Base-by-base conservation (phyloP, 2,888 invertebrate species). In the Erynnis tages region DNA sequence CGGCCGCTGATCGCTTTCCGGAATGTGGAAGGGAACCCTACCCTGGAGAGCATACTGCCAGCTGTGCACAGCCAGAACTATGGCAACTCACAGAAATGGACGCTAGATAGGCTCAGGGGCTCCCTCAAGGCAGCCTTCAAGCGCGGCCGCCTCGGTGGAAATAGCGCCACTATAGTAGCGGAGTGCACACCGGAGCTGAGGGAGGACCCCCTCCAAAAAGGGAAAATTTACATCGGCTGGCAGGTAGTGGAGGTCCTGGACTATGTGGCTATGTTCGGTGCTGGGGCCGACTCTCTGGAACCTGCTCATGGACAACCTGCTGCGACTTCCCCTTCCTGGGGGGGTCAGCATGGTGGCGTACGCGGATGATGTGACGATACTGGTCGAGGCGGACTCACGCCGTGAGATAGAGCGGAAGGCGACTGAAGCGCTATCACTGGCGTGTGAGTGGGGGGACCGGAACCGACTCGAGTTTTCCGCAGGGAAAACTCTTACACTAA, bases 281-380 rank as follows among this genome's bases (percentile, higher is more conserved):
- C 41, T 58, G 19, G 56, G 54, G 0, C 58, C 54, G 10, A 6
- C 38, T 7, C 17, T 53, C 0, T 53, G 46, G 53, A 53, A 53
- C 40, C 14, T 53, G 1, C 38, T 53, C 1, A 10, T 53, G 17
- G 46, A 53, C 17, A 47, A 47, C 8, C 32, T 47, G 5, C 27
- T 52, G n/a, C 8, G 50, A 3, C 21, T 54, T 7, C 38, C 38
- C 0, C 13, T 23, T 6, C 38, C 38, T 21, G 11, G 29, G 4
- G 17, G 43, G 0, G 54, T 57, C 0, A 23, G 25, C 1, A 0
- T 60, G 25, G 37, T 63, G 0, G 65, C 67, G 0, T 67, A 64
- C 44, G 66, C 66, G 0, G 63, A 68, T 7, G 65, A 67, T 14
- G 57, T 65, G 0, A 61, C 63, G 1, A 2, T 67, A 0, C 10